Percentiles rank a stretch among this genome's conserved stretches.
Evolutionary conservation across 1,140 invertebrate species (phyloP).

Genomic region (Drosophila neocordata): DNA sequence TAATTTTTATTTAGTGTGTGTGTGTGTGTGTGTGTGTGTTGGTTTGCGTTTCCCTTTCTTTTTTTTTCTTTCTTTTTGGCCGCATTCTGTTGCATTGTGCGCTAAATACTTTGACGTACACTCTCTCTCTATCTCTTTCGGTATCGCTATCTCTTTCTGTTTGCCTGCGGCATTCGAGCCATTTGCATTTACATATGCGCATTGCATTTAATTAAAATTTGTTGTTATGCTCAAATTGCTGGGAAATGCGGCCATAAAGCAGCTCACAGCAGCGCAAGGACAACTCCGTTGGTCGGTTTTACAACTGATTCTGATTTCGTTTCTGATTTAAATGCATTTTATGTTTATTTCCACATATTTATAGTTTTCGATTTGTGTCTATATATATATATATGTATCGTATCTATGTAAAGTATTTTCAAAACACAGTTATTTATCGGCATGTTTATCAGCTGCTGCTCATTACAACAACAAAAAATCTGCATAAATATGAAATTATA

Average conservation of each 20-base stretch:
- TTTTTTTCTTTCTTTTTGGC: conserved; percentile 29
- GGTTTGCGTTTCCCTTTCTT: too few species aligned
- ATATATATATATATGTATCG: too few species aligned
- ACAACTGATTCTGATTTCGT: conserved; percentile 27
- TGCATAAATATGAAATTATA: conserved; percentile 63
- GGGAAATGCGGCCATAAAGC: conserved; percentile 59
- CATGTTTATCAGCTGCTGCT: conserved; percentile 70
- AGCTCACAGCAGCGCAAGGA: conserved; percentile 29
- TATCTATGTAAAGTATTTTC: conserved; percentile 60
- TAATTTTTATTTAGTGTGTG: conserved; percentile 24
- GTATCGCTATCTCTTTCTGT: conserved; percentile 5
- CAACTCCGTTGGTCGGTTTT: not conserved
- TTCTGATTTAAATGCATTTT: conserved; percentile 6
- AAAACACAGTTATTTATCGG: conserved; percentile 73
- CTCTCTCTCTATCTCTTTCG: conserved; percentile 10
- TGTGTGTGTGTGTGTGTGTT: too few species aligned
- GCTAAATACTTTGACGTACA: conserved; percentile 55
- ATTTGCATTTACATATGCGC: conserved; percentile 73
- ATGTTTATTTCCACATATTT: not conserved
- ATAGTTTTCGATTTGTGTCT: not conserved
- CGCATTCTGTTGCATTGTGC: conserved; percentile 60
- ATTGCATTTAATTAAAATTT: conserved; percentile 78
- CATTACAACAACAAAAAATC: conserved; percentile 50
- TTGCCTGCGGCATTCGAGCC: conserved; percentile 38
- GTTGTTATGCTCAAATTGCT: conserved; percentile 59